Conservation (phyloP, 2,888 invertebrate species). For the Morinoia aosen region DNA sequence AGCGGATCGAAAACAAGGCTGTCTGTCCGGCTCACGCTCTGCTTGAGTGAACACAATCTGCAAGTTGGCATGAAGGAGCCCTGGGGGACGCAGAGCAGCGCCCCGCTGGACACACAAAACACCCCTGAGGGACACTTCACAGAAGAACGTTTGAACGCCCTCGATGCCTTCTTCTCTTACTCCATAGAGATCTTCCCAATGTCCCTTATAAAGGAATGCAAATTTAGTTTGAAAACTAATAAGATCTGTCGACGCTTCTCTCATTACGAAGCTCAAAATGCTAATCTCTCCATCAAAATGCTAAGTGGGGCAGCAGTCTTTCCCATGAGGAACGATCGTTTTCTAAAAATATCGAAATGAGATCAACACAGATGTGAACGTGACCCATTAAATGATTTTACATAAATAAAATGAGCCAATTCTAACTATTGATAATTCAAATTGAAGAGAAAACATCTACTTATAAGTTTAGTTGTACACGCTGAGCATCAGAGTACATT, state of each 20-base stretch:
- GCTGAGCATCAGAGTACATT: no score
- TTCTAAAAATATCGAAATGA: neutral
- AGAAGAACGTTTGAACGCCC: neutral
- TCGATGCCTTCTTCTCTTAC: neutral
- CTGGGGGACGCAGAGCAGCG: neutral
- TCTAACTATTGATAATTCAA: neutral
- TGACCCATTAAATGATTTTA: neutral
- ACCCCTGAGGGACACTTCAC: neutral
- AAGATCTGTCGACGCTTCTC: constrained; percentile 45
- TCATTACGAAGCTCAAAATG: constrained; percentile 45
- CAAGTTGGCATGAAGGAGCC: neutral
- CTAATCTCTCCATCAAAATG: constrained; percentile 49
- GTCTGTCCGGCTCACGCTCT: neutral
- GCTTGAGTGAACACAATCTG: constrained; percentile 4
- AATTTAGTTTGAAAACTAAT: constrained; percentile 48
- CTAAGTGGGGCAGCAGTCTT: constrained; percentile 23
- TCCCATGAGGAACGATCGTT: neutral
- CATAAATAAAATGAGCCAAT: neutral
- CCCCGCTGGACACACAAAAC: neutral
- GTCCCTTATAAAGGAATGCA: constrained; percentile 22
- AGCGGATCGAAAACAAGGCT: neutral
- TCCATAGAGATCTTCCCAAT: neutral
- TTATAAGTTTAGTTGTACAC: no score
- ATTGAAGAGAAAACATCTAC: no score
- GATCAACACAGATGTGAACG: neutral